Percentiles rank a stretch among this genome's conserved stretches.
phyloP scores from a whole-genome alignment of 2,797 vertebrate genomes.

The Lepus oiostolus region DNA sequence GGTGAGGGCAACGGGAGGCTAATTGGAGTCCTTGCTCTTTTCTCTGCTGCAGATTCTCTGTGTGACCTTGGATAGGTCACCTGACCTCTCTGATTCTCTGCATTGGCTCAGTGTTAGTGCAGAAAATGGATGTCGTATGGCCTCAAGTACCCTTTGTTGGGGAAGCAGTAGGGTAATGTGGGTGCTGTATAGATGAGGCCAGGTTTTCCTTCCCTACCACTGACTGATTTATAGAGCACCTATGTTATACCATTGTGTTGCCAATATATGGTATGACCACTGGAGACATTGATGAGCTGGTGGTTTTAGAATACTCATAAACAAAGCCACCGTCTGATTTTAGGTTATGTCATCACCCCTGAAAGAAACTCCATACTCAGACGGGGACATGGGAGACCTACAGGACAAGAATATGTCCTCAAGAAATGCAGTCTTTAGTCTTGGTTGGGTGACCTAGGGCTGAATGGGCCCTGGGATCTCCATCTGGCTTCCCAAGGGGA shows the following conservation, averaged over 20 bases:
- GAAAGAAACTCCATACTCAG: no score
- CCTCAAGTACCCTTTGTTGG: not conserved
- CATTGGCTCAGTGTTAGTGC: not conserved
- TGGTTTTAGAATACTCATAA: no score
- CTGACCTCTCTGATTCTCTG: not conserved
- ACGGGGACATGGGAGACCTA: not conserved
- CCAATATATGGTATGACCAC: not conserved
- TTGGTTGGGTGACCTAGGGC: not conserved
- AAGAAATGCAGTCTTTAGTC: not conserved
- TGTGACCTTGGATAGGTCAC: not conserved
- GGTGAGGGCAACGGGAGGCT: not conserved
- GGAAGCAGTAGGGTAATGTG: not conserved
- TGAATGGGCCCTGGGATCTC: not conserved
- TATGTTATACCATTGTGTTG: no score
- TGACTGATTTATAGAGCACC: no score
- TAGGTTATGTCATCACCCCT: no score
- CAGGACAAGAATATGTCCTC: not conserved
- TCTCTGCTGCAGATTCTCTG: not conserved
- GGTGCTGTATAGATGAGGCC: not conserved
- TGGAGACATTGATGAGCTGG: not conserved
- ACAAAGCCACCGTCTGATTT: no score
- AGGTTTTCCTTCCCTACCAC: not conserved
- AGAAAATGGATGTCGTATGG: not conserved
- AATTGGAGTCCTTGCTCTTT: not conserved
- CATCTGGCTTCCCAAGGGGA: not conserved